These are phyloP conservation scores for Noctua janthe DNA, from an alignment of 2,888 invertebrate genomes.

Conservation along the genomic window DNA sequence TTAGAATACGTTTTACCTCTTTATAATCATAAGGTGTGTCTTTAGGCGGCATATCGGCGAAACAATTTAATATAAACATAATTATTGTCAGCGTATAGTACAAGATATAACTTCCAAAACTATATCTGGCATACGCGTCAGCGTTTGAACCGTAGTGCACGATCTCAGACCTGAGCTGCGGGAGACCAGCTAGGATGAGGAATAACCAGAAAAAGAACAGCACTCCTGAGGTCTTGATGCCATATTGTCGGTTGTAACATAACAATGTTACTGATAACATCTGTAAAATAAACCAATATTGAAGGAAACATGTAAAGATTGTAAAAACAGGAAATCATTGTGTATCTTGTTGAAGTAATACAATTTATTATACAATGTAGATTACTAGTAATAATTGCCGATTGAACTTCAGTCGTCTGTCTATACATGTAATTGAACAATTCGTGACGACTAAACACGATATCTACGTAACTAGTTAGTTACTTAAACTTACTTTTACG, in stretches of 20 bases:
- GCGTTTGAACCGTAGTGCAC: slow-evolving; percentile 77
- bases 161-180: slow-evolving; percentile 93
- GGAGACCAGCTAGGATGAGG: slow-evolving; percentile 92
- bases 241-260: slow-evolving; percentile 94
- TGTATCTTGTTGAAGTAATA: background rate
- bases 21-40: slow-evolving; percentile 92
- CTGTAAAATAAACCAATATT: slow-evolving; percentile 85
- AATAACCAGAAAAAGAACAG: slow-evolving; percentile 97
- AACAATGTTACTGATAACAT: slow-evolving; percentile 92
- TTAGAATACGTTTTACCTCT: slow-evolving; percentile 86
- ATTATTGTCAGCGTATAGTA: slow-evolving; percentile 93
- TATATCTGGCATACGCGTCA: slow-evolving; percentile 90
- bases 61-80: slow-evolving; percentile 94
- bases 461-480: background rate
- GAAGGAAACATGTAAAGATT: background rate
- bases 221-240: slow-evolving; percentile 96
- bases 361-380: background rate
- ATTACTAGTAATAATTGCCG: slow-evolving; percentile 9
- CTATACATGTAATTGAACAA: slow-evolving; percentile 4
- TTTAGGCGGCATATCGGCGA: slow-evolving; percentile 93
- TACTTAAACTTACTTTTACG: background rate
- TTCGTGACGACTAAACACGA: slow-evolving; percentile 3
- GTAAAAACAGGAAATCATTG: background rate
- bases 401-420: background rate
- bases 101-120: slow-evolving; percentile 94